Base-by-base conservation (phyloP, 2,797 vertebrate genomes). In the Lithobates pipiens region DNA sequence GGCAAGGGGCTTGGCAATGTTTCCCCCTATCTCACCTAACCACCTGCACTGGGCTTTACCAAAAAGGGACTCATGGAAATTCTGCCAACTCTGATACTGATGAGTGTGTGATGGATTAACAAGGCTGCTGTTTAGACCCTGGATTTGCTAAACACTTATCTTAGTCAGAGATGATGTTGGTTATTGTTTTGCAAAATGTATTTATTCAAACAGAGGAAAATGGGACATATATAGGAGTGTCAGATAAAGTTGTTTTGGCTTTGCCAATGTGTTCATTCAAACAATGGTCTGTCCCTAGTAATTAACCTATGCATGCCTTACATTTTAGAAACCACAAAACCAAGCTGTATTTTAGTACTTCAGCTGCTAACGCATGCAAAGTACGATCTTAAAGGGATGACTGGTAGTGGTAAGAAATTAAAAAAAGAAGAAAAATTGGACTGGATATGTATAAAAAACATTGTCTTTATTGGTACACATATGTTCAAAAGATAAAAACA, bases 221-320 rank as follows among this genome's bases (percentile, higher is more conserved):
- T 82, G n/a, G 76, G 69, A 74, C 67, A 92, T 91, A 93, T 91
- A 92, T 88, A 93, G 92, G 90, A 34, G 7, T 3, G 75, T 67
- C 88, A 86, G 91, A 88, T 89, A 90, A 89, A 88, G 88, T 89
- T 85, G 21, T 91, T 90, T 90, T 91, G 88, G 86, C 68, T 57
- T 25, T 0, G 82, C 89, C 8, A 79, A 82, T 89, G 91, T 32
- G 0, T 88, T 93, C 89, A 85, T 89, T 89, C 88, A 89, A 90
- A 87, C 89, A 91, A 91, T 92, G 91, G 89, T 87, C 87, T 90
- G 86, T 75, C 84, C 75, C 89, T 83, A 81, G 89, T 93, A 92
- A 94, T 93, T 93, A 94, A 94, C 92, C 92, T 83, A 34, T 57
- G 89, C 88, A 84, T 90, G 89, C 82, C 89, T 89, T 18, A 54